Base-by-base conservation (phyloP, 2,797 vertebrate genomes). In the Hyperoplus lanceolatus region DNA sequence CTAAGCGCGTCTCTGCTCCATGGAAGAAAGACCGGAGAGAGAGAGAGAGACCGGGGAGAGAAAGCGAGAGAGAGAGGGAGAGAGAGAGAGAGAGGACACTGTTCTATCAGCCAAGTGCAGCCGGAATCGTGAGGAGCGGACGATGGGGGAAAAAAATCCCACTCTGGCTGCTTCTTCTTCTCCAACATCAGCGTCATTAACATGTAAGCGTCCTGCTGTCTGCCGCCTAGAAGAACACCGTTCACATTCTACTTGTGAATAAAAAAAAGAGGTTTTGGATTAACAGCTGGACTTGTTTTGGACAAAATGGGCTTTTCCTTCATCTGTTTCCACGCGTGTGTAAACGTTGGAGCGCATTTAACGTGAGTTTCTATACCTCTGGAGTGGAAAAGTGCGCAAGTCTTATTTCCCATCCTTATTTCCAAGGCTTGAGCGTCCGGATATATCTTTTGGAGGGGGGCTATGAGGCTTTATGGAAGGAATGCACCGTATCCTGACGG, bases 1-100 rank as follows among this genome's bases (percentile, higher is more conserved):
- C 97, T 96, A 96, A 96, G 96, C 87, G 97, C 95, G 96, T 92
- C 96, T 97, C 95, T 97, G 97, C 96, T 97, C 96, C 96, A 97
- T 95, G 96, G 95, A 97, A 97, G 95, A 79, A 95, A 92, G 84
- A 88, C 85, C 95, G 92, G 29, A 29, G 29, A 29, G 95, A 92
- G 29, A 29, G 95, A 92, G 91, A 74, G 82, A 81, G 83, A 66
- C 75, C 78, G 73, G 72, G 80, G 78, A 79, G 79, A 41, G 60
- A 36, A 51, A 70, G 49, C 45, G 75, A 53, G 58, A 72, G 55
- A n/a, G 62, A 38, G 18, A 89, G 89, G 75, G 83, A 71, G 78
- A 91, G 90, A 89, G 89, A 81, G 81, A 94, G 94, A 94, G 93
- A 93, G 94, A 94, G 95, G 82, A 89, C 94, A 93, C 94, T 93